Base-by-base conservation (phyloP, 1,140 invertebrate genomes). In the Armadillidium nasatum region DNA sequence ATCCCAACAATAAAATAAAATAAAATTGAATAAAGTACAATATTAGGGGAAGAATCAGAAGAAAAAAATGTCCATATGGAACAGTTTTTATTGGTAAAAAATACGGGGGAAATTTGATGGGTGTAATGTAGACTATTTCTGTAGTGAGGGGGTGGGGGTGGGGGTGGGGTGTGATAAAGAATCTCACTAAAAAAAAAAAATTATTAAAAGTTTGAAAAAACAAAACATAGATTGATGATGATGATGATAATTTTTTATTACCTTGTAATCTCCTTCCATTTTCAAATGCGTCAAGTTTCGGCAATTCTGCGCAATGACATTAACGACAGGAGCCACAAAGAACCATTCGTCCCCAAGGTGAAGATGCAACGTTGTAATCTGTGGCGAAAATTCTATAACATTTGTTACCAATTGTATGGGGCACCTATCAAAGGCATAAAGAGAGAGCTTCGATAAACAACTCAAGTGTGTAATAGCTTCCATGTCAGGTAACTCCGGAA, bases 401-500 rank as follows among this genome's bases (percentile, higher is more conserved):
- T 60, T 60, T 60, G 50, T 60, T 15, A 60, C 50, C 11, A 60
- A 7, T 7, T 60, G 50, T 15, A 60, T 60, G 3, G 50, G 50
- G 7, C 50, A 60, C 11, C 50, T 13, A 7, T 60, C 50, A 19
- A 15, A 60, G 1, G 50, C 19, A 60, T 60, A 60, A 60, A 60
- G 7, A 19, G 50, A 13, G 7, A 60, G 50, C 0, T 13, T 15
- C 11, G 11, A 60, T 3, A 60, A 19, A 19, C 19, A 19, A 2
- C 11, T 15, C 50, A 60, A 7, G 19, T 60, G 50, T 19, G 75
- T 54, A 43, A 79, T 46, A 19, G 74, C 33, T 71, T 50, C 67
- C 11, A 80, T 67, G 15, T 80, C 79, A 21, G 79, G 79, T 54
- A 75, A 72, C 7, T 75, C 74, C 13, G 19, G 44, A 23, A 80